Percentiles rank a stretch among this genome's conserved stretches.
phyloP scores from a whole-genome alignment of 2,113 vertebrate genomes.

The Saccopteryx leptura region DNA sequence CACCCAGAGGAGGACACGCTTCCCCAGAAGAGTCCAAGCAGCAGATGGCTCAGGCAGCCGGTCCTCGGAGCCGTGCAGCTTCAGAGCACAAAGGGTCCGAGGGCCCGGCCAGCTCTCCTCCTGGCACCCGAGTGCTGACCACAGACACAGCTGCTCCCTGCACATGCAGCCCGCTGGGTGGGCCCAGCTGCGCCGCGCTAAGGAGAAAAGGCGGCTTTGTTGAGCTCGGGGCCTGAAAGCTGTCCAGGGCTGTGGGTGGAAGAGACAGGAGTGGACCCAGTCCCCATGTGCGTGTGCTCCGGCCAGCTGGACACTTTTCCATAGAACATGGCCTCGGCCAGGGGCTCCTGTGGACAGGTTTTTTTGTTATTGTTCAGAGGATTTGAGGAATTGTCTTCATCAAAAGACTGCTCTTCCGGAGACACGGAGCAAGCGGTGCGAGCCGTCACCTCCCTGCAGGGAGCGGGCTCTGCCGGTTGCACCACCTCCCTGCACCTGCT shows the following conservation, averaged over 20 bases:
- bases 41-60: conserved; percentile 71
- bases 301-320: neutral
- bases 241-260: neutral
- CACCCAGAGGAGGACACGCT: neutral
- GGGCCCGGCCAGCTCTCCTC: neutral
- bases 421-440: neutral
- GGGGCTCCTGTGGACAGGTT: neutral
- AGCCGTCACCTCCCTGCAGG: neutral
- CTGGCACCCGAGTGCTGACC: neutral
- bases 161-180: neutral
- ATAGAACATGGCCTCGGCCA: neutral
- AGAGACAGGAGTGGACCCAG: neutral
- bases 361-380: neutral
- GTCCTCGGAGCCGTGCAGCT: neutral
- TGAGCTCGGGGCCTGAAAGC: conserved; percentile 8
- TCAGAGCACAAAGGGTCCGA: neutral
- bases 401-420: neutral
- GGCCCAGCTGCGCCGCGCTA: conserved; percentile 34
- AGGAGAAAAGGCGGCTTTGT: conserved; percentile 66
- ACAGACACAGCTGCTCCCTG: neutral
- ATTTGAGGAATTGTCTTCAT: neutral
- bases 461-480: neutral
- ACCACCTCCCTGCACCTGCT: neutral
- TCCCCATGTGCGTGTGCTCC: neutral
- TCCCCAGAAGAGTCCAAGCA: conserved; percentile 17